Evolutionary conservation across 2,888 invertebrate species (phyloP).

Genomic region (Aphidoletes aphidimyza): DNA sequence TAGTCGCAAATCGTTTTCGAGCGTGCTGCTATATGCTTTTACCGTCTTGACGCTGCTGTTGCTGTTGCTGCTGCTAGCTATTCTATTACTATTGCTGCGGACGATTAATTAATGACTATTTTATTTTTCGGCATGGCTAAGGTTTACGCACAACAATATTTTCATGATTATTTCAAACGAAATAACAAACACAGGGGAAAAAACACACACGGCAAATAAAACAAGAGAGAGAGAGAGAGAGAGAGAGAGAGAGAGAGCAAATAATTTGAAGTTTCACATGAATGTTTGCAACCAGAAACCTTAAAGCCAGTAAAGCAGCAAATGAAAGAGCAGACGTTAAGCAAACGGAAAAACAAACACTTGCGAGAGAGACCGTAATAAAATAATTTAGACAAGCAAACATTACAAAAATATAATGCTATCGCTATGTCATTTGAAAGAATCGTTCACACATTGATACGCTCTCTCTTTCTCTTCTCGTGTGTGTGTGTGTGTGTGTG

Average conservation of each 20-base stretch:
- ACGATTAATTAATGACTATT: slow-evolving; percentile 6
- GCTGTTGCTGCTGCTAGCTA: too few relatives aligned
- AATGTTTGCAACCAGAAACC: background rate
- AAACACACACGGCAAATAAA: too few relatives aligned
- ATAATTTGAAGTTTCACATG: slow-evolving; percentile 19
- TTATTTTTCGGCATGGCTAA: background rate
- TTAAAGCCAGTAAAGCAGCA: background rate
- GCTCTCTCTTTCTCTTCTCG: too few relatives aligned
- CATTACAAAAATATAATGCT: background rate
- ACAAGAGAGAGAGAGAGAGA: too few relatives aligned
- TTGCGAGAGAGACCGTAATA: slow-evolving; percentile 36
- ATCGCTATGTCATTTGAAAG: slow-evolving; percentile 16
- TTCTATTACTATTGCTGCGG: background rate
- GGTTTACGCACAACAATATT: slow-evolving; percentile 12
- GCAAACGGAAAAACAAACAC: slow-evolving; percentile 3
- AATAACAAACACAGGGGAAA: too few relatives aligned
- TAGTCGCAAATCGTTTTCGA: background rate
- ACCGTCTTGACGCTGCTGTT: background rate
- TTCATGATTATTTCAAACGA: background rate
- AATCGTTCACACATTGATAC: too few relatives aligned
- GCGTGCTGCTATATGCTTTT: background rate
- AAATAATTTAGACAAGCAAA: slow-evolving; percentile 44
- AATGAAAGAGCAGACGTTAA: background rate
- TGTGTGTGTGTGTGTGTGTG: too few relatives aligned
- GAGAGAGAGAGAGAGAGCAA: too few relatives aligned